These are phyloP conservation scores for Phocoena phocoena DNA, from an alignment of 2,113 vertebrate species.

Conservation along the genomic window DNA sequence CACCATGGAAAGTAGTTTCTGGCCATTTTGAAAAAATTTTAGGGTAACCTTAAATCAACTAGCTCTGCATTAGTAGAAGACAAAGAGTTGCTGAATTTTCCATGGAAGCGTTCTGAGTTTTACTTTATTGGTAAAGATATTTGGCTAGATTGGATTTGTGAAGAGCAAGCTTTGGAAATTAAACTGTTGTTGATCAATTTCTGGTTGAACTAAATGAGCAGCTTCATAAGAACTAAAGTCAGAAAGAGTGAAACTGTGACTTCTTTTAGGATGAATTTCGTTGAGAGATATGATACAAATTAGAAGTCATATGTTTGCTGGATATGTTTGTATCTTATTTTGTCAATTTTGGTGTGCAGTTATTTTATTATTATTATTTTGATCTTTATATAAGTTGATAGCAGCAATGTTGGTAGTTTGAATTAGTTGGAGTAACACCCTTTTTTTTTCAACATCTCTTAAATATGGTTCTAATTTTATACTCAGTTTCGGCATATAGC, in stretches of 20 bases:
- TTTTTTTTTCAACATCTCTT: conserved; percentile 53
- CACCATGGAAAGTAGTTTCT: neutral
- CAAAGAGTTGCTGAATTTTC: neutral
- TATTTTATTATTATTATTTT: neutral
- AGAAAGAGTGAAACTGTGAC: neutral
- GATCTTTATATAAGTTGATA: neutral
- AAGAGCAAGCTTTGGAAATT: neutral
- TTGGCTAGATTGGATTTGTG: neutral
- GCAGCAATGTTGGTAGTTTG: neutral
- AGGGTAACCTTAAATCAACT: neutral
- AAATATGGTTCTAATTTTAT: conserved; percentile 63
- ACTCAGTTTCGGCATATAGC: conserved; percentile 25
- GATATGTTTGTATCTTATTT: neutral
- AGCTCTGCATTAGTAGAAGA: neutral
- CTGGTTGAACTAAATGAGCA: neutral
- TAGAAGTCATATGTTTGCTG: neutral
- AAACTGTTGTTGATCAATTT: neutral
- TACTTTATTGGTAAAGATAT: neutral
- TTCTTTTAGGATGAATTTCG: neutral
- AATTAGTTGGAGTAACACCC: neutral
- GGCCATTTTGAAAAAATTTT: neutral
- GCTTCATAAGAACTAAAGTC: conserved; percentile 25
- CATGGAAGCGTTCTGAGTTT: neutral
- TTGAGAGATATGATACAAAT: neutral
- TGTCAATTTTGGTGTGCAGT: neutral